Conservation (phyloP, 2,113 vertebrate genomes). For the Prunella himalayana region DNA sequence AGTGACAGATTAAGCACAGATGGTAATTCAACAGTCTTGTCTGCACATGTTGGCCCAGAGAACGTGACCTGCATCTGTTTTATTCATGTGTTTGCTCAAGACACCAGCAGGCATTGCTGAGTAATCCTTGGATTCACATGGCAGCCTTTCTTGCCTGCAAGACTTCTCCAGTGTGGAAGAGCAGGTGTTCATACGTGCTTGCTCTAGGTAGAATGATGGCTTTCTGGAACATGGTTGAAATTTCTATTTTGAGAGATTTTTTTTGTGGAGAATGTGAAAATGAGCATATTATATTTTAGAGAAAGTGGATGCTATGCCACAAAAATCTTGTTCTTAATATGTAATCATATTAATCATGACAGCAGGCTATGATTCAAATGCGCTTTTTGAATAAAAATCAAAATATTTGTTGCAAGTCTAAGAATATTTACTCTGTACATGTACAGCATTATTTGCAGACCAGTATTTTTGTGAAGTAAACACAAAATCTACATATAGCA, state of each 20-base stretch:
- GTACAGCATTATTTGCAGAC: background rate
- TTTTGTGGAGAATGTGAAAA: background rate
- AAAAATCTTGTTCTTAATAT: background rate
- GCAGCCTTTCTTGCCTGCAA: background rate
- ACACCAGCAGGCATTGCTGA: conserved; percentile 43
- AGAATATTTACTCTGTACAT: background rate
- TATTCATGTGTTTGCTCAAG: conserved; percentile 25
- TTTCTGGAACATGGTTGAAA: background rate
- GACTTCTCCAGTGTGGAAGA: background rate
- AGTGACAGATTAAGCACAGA: conserved; percentile 63
- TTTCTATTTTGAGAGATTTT: background rate
- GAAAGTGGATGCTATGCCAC: background rate
- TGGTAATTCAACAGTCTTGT: conserved; percentile 49
- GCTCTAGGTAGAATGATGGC: background rate
- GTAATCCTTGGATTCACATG: conserved; percentile 20
- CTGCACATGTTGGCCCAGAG: conserved; percentile 1
- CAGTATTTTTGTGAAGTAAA: background rate
- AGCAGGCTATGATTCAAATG: background rate
- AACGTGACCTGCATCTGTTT: conserved; percentile 61
- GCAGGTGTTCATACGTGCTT: background rate
- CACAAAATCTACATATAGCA: background rate
- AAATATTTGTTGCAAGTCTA: background rate
- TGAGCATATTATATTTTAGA: background rate
- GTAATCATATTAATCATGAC: background rate
- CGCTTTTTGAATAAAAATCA: background rate